phyloP scores from a whole-genome alignment of 2,797 vertebrate genomes.

The Sarcophilus harrisii region DNA sequence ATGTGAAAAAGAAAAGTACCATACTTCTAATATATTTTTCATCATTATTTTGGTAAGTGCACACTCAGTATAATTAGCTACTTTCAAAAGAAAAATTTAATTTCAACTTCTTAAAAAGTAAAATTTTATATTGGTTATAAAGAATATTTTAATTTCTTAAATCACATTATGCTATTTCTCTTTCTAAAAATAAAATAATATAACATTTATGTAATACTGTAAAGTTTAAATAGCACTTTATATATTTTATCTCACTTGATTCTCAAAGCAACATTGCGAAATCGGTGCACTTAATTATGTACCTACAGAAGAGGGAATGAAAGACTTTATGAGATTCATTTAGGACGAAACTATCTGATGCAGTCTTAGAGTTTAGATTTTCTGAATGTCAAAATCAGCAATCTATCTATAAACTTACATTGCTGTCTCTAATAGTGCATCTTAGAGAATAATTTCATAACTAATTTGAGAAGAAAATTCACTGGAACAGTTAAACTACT shows the following conservation, averaged over 20 bases:
- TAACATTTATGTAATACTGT: not conserved
- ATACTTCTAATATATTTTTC: not conserved
- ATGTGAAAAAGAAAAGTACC: not conserved
- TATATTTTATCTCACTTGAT: not conserved
- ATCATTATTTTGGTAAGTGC: not conserved
- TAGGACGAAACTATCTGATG: not conserved
- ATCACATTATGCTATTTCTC: not conserved
- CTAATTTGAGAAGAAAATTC: not conserved
- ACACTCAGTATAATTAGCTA: not conserved
- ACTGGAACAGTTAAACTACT: not conserved
- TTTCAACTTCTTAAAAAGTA: not conserved
- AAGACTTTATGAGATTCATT: not conserved
- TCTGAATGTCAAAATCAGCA: not conserved
- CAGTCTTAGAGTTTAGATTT: not conserved
- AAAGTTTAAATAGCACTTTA: not conserved
- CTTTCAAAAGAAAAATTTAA: not conserved
- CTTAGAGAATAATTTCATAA: not conserved
- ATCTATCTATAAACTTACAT: not conserved
- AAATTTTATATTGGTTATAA: not conserved
- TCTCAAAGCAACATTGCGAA: not conserved
- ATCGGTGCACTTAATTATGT: not conserved
- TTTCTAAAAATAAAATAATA: not conserved
- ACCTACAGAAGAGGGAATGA: not conserved
- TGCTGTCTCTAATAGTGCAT: not conserved
- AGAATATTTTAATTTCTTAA: not conserved